Evolutionary conservation across 2,113 vertebrate genomes (phyloP), one percentile per base, ranked within the genome.

Genomic region (Phrynocephalus versicolor): DNA sequence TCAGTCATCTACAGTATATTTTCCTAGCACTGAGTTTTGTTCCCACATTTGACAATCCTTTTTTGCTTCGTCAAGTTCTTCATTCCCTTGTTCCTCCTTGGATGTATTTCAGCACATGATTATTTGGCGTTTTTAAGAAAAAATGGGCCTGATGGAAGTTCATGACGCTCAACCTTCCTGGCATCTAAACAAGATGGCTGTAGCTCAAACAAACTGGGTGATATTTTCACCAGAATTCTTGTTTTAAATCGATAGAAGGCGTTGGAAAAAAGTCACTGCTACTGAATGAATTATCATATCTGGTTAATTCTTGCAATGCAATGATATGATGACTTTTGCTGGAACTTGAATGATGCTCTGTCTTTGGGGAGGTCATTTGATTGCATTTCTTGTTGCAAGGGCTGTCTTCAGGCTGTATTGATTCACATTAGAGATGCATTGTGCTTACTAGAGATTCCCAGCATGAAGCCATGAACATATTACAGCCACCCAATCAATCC

Each of bases 371-470:
- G 0, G 87, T 14, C 8, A 83, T 90, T 82, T 95, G 93, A 95
- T 94, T 95, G 87, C 90, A 5, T 76, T 92, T 92, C 81, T 78
- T 72, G 92, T 90, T 86, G 89, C 79, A 81, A 94, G 90, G 86
- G 74, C 86, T 89, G 57, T 94, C 23, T 0, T 88, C 87, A 92
- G 73, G 62, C 83, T 86, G 79, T 90, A 91, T 85, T 91, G 94
- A 94, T 94, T 93, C 86, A 84, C 88, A 84, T 93, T 94, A 88
- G 87, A 86, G 89, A 89, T 93, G 84, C 87, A 91, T 92, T 94
- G 90, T 93, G 80, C 86, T 89, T 88, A 85, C 86, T 73, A 82
- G 89, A 93, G 90, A 84, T 88, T 91, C 89, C 60, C 94, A 92
- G 93, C 88, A 33, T 86, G 88, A 81, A 94, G 87, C 85, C 0